Base-by-base conservation (phyloP, 2,888 invertebrate genomes). In the Eilema depressum region DNA sequence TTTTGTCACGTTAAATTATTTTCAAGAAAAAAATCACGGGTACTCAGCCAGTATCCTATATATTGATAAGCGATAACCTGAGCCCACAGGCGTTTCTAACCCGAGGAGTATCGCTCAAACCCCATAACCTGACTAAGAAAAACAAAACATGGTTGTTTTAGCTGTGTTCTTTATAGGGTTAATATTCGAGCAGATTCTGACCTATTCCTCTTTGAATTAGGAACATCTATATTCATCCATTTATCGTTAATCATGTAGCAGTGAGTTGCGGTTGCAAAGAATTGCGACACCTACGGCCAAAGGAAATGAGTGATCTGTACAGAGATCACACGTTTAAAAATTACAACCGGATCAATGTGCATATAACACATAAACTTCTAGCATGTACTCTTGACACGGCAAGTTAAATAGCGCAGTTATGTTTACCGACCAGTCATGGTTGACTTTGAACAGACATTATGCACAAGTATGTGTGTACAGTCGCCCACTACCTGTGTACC, bases 381-480 rank as follows among this genome's bases (percentile, higher is more conserved):
- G 69, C 67, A 72, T 76, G 73, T 79, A 78, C 71, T 79, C 71
- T 72, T 70, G 75, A 67, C 75, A 63, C 70, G 75, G 72, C 73
- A 77, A 74, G 78, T 81, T 78, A 79, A 74, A 78, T 75, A 73
- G 78, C 75, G 75, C 80, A 81, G 66, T 80, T 73, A 74, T 77
- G 72, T 81, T 81, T 81, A 80, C 75, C 26, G 14, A 67, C 72
- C 41, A 72, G 75, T 73, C 73, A 70, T 66, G 67, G 70, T 57
- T 75, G 74, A 77, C 69, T 80, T 37, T 74, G 80, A 78, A 70
- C 76, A 75, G 71, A 66, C 69, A 68, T 61, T 70, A 63, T 41
- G 41, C 66, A 63, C 63, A 69, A 33, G 60, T 69, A 26, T 14
- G 64, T 41, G 26, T 23, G 64, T 65, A 64, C 28, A 12, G 30